These are phyloP conservation scores for Volucella zonaria DNA, from an alignment of 2,888 invertebrate genomes.

Conservation along the genomic window DNA sequence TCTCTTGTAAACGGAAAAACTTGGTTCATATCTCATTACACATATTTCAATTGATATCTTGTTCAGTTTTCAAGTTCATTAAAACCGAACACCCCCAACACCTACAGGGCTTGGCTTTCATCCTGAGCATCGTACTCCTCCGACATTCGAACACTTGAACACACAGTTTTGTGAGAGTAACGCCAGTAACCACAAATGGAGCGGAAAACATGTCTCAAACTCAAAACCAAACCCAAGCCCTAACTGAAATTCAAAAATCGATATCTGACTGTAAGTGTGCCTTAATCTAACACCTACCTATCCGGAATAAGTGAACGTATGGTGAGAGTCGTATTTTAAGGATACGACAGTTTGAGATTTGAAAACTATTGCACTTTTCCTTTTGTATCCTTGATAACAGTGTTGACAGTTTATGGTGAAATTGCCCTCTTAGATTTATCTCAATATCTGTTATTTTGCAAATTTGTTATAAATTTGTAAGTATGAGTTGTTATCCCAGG, in stretches of 20 bases:
- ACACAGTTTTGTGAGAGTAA: background rate
- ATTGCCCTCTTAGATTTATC: no score
- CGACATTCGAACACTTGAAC: background rate
- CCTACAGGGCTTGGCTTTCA: no score
- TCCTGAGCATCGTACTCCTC: no score
- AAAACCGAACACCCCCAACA: constrained; percentile 35
- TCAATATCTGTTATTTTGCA: no score
- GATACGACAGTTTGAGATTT: constrained; percentile 2
- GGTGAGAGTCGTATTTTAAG: constrained; percentile 10
- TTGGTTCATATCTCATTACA: constrained; percentile 44
- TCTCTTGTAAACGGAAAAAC: constrained; percentile 4
- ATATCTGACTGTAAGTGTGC: constrained; percentile 32
- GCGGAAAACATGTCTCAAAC: constrained; percentile 20
- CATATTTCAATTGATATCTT: constrained; percentile 54
- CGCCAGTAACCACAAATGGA: constrained; percentile 8
- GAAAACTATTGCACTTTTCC: constrained; percentile 14
- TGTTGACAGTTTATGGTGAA: no score
- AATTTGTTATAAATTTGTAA: no score
- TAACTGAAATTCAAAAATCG: constrained; percentile 24
- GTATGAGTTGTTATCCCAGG: no score
- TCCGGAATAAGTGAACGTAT: background rate
- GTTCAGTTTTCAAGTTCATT: constrained; percentile 58
- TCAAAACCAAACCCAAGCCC: no score
- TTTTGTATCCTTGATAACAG: background rate
- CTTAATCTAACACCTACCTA: constrained; percentile 2